A percentile compares a stretch with the other conserved stretches of the same genome.
Evolutionary conservation across 2,888 invertebrate genomes (phyloP).

Genomic region (Polymixis lichenea): DNA sequence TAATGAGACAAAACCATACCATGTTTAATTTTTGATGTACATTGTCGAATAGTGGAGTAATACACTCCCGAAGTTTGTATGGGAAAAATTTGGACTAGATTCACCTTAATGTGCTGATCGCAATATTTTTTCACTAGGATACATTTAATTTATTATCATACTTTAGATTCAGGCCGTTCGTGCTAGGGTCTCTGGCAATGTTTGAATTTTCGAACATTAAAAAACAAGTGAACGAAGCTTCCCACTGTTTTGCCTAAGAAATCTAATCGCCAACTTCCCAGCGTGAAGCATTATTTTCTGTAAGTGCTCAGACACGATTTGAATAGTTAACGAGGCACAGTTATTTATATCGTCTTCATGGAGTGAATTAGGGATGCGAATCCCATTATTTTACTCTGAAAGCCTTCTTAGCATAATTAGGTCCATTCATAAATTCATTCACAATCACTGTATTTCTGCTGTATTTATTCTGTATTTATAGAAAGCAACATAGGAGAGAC

Average conservation of each 20-base stretch:
- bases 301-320: conserved; percentile 29
- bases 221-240: neutral
- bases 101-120: neutral
- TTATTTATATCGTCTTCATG: conserved; percentile 10
- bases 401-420: conserved; percentile 10
- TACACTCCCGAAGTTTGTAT: too few relatives aligned
- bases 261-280: neutral
- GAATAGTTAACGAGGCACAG: conserved; percentile 38
- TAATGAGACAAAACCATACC: too few relatives aligned
- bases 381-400: conserved; percentile 13
- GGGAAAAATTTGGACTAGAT: too few relatives aligned
- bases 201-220: neutral
- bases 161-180: too few relatives aligned
- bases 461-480: neutral
- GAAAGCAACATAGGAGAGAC: too few relatives aligned
- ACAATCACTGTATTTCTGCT: neutral
- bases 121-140: too few relatives aligned
- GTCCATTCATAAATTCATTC: conserved; percentile 23
- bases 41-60: too few relatives aligned
- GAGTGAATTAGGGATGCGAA: conserved; percentile 29
- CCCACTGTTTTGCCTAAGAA: neutral
- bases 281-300: conserved; percentile 5
- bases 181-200: neutral
- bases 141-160: too few relatives aligned
- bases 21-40: too few relatives aligned